Evolutionary conservation across 2,113 vertebrate genomes (phyloP).

Genomic region (Passer domesticus): DNA sequence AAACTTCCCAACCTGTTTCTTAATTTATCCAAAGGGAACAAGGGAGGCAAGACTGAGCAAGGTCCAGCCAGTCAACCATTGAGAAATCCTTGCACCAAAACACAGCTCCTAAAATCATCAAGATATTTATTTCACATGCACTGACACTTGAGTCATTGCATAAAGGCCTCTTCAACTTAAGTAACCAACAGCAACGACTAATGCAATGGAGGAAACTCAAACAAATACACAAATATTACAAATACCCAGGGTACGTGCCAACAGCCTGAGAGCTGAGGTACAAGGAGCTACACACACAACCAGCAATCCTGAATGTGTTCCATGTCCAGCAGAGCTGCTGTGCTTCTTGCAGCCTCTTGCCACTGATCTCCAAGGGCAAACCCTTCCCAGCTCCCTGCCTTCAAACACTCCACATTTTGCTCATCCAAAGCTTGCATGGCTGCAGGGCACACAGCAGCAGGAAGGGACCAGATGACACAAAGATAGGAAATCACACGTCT

Average conservation of each 20-base stretch:
- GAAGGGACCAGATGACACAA: background rate
- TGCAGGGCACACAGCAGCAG: background rate
- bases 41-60: constrained; percentile 14
- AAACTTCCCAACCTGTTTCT: background rate
- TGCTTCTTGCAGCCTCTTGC: background rate
- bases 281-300: background rate
- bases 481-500: background rate
- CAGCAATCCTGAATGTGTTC: background rate
- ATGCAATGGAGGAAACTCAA: background rate
- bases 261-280: background rate
- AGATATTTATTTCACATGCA: background rate
- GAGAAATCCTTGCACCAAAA: background rate
- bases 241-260: background rate
- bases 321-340: rapidly evolving
- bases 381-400: rapidly evolving
- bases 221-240: background rate
- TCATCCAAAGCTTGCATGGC: background rate
- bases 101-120: background rate
- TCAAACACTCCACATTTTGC: rapidly evolving
- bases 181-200: background rate
- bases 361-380: background rate
- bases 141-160: background rate
- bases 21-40: background rate
- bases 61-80: background rate
- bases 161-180: background rate